Evolutionary conservation across 2,888 invertebrate species (phyloP).

Genomic region (Leucania comma): DNA sequence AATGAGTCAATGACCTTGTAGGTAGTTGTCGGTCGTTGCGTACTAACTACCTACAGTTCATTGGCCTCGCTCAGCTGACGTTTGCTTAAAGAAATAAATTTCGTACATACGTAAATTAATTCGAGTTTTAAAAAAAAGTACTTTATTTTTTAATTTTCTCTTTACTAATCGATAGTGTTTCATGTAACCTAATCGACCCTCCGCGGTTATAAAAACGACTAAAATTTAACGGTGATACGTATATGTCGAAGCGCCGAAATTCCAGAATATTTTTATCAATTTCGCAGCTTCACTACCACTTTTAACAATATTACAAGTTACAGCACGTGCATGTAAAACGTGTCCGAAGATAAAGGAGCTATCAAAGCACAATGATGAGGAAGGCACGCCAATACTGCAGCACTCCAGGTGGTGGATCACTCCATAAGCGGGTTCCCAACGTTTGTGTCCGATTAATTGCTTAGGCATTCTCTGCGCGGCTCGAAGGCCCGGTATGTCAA

Average conservation of each 20-base stretch:
- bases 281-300: not conserved
- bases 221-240: no score
- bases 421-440: conserved; percentile 77
- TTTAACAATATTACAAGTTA: conserved; percentile 8
- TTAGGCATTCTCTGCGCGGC: conserved; percentile 82
- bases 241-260: not conserved
- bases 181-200: no score
- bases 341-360: conserved; percentile 52
- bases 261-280: conserved; percentile 4
- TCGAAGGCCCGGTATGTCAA: conserved; percentile 81
- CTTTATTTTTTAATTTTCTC: no score
- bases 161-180: no score
- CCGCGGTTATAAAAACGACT: no score
- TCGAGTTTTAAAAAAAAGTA: no score
- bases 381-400: conserved; percentile 62
- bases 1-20: no score
- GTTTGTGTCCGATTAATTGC: conserved; percentile 86
- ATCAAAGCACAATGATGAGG: conserved; percentile 60
- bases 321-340: conserved; percentile 27
- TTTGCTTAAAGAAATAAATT: no score
- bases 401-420: conserved; percentile 61
- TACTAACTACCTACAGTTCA: no score
- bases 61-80: no score
- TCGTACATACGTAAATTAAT: no score
- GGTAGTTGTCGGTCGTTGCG: no score